phyloP scores from a whole-genome alignment of 2,797 vertebrate species.

The Diplodus sargus region DNA sequence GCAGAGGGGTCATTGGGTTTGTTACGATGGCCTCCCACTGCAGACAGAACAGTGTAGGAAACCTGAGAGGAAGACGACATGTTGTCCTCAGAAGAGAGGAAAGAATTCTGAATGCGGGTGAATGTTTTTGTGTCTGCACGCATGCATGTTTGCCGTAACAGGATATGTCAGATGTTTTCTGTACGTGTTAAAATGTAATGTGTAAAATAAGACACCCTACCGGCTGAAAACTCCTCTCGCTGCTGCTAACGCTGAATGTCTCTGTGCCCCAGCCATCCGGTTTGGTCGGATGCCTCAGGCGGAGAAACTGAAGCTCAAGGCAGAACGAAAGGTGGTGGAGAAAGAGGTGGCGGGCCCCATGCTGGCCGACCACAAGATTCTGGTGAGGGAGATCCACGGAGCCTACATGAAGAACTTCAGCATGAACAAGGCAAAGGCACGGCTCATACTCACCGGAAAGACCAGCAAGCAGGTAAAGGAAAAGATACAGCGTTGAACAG shows the following conservation, averaged over 20 bases:
- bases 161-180: constrained; percentile 12
- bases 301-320: constrained; percentile 94
- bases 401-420: constrained; percentile 96
- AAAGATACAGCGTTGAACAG: not conserved
- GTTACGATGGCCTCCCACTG: constrained; percentile 57
- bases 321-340: constrained; percentile 88
- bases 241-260: constrained; percentile 15
- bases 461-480: constrained; percentile 87
- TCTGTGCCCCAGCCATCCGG: constrained; percentile 88
- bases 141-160: constrained; percentile 3
- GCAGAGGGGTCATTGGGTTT: constrained; percentile 68
- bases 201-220: not conserved
- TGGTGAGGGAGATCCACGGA: constrained; percentile 91
- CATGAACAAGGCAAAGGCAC: constrained; percentile 97
- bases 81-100: constrained; percentile 49
- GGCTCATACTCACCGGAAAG: constrained; percentile 93
- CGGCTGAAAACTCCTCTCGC: not conserved
- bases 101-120: constrained; percentile 28
- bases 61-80: constrained; percentile 58
- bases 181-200: not conserved
- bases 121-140: constrained; percentile 14
- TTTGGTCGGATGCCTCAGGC: constrained; percentile 97
- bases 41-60: constrained; percentile 51
- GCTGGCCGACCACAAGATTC: constrained; percentile 88
- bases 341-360: constrained; percentile 83